Conservation (phyloP, 2,888 invertebrate species). For the Anagyrus pseudococci region DNA sequence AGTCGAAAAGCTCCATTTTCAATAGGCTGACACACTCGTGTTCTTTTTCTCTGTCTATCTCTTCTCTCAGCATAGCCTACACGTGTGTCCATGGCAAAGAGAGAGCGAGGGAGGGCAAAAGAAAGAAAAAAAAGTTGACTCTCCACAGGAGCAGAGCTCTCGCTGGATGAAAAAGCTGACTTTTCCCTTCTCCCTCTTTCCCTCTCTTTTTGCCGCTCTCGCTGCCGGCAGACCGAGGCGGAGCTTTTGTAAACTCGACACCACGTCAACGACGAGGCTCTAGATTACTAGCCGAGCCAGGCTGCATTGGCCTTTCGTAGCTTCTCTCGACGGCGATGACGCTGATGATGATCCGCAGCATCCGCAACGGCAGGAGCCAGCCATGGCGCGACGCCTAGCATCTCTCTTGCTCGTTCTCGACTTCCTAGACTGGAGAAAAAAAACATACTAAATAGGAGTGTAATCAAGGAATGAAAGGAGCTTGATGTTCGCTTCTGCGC, state of each 20-base stretch:
- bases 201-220: slow-evolving; percentile 7
- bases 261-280: slow-evolving; percentile 27
- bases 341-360: slow-evolving; percentile 25
- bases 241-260: slow-evolving; percentile 1
- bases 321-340: neutral
- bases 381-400: slow-evolving; percentile 6
- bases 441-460: slow-evolving; percentile 21
- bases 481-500: slow-evolving; percentile 1
- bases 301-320: neutral
- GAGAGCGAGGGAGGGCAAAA: neutral
- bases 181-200: neutral
- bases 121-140: neutral
- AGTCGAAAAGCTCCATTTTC: neutral
- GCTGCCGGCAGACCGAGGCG: neutral
- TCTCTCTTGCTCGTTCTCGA: slow-evolving; percentile 6
- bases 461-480: slow-evolving; percentile 18
- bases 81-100: neutral
- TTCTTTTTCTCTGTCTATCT: neutral
- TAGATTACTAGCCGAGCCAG: slow-evolving; percentile 12
- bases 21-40: too few species aligned
- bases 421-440: slow-evolving; percentile 23
- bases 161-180: neutral
- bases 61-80: neutral
- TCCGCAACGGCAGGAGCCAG: slow-evolving; percentile 18
- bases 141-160: neutral